Evolutionary conservation across 2,888 invertebrate genomes (phyloP), one percentile per base, ranked within the genome.

Genomic region (Tenthredo livida): DNA sequence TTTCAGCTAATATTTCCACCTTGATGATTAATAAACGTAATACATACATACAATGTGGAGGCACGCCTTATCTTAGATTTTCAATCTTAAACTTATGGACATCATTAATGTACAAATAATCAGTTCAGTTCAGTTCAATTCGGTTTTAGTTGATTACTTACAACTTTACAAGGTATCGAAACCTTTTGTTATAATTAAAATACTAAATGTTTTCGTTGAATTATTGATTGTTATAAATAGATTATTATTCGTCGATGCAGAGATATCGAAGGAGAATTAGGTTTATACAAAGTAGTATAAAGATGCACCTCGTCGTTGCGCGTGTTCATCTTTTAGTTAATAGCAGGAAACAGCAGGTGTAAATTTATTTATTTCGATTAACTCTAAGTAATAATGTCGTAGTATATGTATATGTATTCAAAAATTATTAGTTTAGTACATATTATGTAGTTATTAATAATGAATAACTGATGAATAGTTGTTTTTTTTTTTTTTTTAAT

Each of bases 341-440:
- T n/a, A n/a, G n/a, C 50, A 77, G 82, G 65, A 78, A 77, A 85
- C 86, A 82, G 75, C 86, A 82, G 75, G 47, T 40, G 78, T 50
- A 80, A 86, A 58, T 78, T 29, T 78, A 86, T 86, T 75, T 75
- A 75, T 75, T 75, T 70, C 33, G 33, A 47, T 25, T 43, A 75
- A 25, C 15, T 21, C 9, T 61, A 61, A 25, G 61, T 21, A 33
- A 70, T 61, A 61, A 61, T 70, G 37, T 70, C 15, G 10, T 70
- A 17, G 70, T n/a, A 37, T 70, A 70, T 70, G 40, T 75, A 75
- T 47, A 47, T 25, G 21, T 43, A 75, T n/a, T 75, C 1, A 75
- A 75, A 75, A 6, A 47, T 10, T 37, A 37, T n/a, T 37, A 17
- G 33, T 70, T 37, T 37, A 70, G 37, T 70, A 37, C 70, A 70